Evolutionary conservation across 2,888 invertebrate genomes (phyloP).

Genomic region (Lithophane ornitopus): DNA sequence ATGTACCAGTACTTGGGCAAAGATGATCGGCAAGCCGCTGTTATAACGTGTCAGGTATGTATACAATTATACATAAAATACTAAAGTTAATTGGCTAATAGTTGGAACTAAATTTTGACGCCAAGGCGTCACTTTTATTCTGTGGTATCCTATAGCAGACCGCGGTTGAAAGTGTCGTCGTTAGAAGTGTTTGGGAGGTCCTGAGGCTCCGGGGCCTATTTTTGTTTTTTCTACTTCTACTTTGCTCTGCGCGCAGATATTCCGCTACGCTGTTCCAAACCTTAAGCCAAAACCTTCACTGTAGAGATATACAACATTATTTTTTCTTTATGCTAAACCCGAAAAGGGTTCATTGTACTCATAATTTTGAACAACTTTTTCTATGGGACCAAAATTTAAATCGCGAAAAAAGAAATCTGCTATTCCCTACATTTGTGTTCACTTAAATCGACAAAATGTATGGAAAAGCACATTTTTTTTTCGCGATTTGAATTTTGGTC

Average conservation of each 20-base stretch:
- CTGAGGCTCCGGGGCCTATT: neutral
- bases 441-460: too few species aligned
- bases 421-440: too few species aligned
- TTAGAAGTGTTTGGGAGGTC: neutral
- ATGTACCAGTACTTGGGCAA: conserved; percentile 96
- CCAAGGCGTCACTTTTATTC: neutral
- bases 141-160: neutral
- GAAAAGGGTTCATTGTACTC: too few species aligned
- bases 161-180: neutral
- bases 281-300: neutral
- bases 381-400: too few species aligned
- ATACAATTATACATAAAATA: neutral
- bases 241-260: neutral
- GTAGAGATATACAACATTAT: neutral
- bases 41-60: conserved; percentile 95
- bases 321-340: too few species aligned
- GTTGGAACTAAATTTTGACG: neutral
- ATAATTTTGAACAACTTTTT: too few species aligned
- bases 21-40: conserved; percentile 95
- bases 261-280: too few species aligned
- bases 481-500: too few species aligned
- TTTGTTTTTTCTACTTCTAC: neutral
- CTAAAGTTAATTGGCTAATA: neutral
- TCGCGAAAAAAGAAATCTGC: too few species aligned
- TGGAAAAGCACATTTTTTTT: too few species aligned